phyloP scores from a whole-genome alignment of 92 coral and sea anemone genomes.

The Paragorgia papillata region DNA sequence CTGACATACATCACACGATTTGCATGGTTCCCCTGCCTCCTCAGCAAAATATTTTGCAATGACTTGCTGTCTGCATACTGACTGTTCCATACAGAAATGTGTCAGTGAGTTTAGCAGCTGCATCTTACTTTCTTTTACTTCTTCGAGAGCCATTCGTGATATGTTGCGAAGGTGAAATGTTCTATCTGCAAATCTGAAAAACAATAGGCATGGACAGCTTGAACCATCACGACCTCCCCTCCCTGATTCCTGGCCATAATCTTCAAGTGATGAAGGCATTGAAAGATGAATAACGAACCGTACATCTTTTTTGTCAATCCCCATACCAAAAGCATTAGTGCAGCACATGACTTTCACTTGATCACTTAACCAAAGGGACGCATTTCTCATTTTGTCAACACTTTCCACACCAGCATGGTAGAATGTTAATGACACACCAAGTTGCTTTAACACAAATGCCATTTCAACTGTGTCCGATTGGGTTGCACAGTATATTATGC shows the following conservation, averaged over 20 bases:
- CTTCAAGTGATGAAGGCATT: conserved; percentile 41
- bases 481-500: conserved; percentile 49
- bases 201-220: conserved; percentile 36
- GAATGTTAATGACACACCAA: conserved; percentile 33
- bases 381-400: conserved; percentile 48
- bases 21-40: conserved; percentile 22
- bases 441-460: conserved; percentile 48
- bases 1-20: conserved; percentile 41
- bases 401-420: conserved; percentile 56
- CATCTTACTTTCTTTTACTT: neutral
- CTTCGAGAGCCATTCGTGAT: conserved; percentile 1
- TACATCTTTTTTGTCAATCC: conserved; percentile 45
- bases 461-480: conserved; percentile 52
- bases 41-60: conserved; percentile 43
- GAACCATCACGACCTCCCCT: conserved; percentile 51
- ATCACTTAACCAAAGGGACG: conserved; percentile 41
- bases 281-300: conserved; percentile 40
- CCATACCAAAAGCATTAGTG: conserved; percentile 55
- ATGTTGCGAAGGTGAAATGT: conserved; percentile 39
- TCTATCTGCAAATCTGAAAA: conserved; percentile 28
- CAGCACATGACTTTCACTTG: conserved; percentile 47
- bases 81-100: conserved; percentile 40
- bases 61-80: conserved; percentile 41
- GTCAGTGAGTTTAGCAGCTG: conserved; percentile 19
- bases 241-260: conserved; percentile 46